Evolutionary conservation across 2,888 invertebrate genomes (phyloP).

Genomic region (Hemistola chrysoprasaria): DNA sequence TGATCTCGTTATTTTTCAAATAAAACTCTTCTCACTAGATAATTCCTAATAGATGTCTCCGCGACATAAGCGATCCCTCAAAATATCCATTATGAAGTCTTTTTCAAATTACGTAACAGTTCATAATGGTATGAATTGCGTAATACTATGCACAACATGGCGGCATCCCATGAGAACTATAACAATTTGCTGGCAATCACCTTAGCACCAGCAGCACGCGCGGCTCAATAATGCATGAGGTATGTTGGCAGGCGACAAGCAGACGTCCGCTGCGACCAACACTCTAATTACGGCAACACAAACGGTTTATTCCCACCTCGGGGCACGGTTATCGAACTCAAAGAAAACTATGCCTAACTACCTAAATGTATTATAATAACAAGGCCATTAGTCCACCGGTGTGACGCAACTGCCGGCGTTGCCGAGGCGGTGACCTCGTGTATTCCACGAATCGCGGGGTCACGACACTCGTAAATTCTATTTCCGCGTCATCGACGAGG

Average conservation of each 20-base stretch:
- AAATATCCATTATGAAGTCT: no score
- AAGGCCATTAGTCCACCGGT: slow-evolving; percentile 50
- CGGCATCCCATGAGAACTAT: slow-evolving; percentile 63
- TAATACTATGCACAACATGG: slow-evolving; percentile 39
- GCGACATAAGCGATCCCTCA: no score
- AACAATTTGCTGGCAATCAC: slow-evolving; percentile 62
- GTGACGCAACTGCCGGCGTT: slow-evolving; percentile 54
- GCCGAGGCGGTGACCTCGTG: slow-evolving; percentile 62
- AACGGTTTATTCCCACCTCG: slow-evolving; percentile 63
- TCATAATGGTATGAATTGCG: slow-evolving; percentile 32
- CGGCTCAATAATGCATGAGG: slow-evolving; percentile 70
- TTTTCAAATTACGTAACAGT: slow-evolving; percentile 13
- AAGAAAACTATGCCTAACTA: slow-evolving; percentile 45
- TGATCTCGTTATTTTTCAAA: no score
- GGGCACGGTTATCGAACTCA: slow-evolving; percentile 67
- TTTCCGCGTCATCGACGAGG: slow-evolving; percentile 62
- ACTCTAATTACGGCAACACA: slow-evolving; percentile 63
- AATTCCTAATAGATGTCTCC: no score
- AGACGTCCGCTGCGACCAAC: slow-evolving; percentile 51
- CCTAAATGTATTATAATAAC: slow-evolving; percentile 48
- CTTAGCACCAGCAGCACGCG: slow-evolving; percentile 46
- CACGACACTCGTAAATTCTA: slow-evolving; percentile 61
- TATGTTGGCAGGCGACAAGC: slow-evolving; percentile 28
- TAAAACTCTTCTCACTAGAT: no score
- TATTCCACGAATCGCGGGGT: slow-evolving; percentile 52